These are phyloP conservation scores for Chelon labrosus DNA, from an alignment of 2,797 vertebrate species.

Conservation along the genomic window DNA sequence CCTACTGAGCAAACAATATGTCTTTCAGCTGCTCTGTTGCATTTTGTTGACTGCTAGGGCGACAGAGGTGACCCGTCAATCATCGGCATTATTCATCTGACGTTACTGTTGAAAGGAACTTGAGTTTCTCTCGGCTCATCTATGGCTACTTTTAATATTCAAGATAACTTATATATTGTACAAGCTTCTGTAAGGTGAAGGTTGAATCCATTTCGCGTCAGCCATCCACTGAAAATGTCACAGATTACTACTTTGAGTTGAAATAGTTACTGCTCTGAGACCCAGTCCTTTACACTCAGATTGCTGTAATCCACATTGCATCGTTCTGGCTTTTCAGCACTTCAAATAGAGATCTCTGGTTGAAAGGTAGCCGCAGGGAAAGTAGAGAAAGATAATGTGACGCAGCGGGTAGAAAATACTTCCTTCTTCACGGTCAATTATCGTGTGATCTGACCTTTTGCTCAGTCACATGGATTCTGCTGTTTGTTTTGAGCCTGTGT, in stretches of 20 bases:
- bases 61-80: constrained; percentile 20
- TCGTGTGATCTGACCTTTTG: constrained; percentile 49
- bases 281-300: background rate
- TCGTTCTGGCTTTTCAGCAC: constrained; percentile 4
- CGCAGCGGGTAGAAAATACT: constrained; percentile 10
- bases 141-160: no score
- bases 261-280: background rate
- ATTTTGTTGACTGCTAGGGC: background rate
- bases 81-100: constrained; percentile 9
- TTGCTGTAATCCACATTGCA: background rate
- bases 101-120: background rate
- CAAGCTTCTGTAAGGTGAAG: background rate
- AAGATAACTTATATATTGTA: background rate
- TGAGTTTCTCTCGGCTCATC: background rate
- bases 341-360: background rate
- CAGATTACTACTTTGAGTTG: background rate
- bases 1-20: constrained; percentile 25
- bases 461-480: background rate
- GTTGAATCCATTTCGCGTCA: background rate
- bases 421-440: constrained; percentile 29
- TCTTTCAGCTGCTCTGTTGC: constrained; percentile 4
- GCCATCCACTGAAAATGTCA: background rate
- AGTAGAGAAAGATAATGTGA: constrained; percentile 3
- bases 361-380: background rate
- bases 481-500: constrained; percentile 22